A percentile compares a stretch with the other conserved stretches of the same genome.
phyloP scores from a whole-genome alignment of 2,113 vertebrate genomes.

The Anolis sagrei region DNA sequence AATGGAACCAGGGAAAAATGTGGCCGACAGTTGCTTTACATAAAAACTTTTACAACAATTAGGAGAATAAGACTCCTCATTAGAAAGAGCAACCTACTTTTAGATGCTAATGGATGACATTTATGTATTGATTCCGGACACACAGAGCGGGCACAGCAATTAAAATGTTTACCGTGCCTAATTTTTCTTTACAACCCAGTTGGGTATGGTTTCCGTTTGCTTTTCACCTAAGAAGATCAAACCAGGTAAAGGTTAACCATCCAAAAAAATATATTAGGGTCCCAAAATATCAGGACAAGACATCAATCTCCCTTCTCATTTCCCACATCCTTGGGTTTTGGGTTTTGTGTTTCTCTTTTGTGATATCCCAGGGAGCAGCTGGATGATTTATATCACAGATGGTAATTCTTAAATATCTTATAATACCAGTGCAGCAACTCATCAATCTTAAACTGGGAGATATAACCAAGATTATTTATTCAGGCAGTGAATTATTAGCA shows the following conservation, averaged over 20 bases:
- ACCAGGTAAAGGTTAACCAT: conserved; percentile 33
- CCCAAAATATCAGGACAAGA: conserved; percentile 54
- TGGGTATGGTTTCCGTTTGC: conserved; percentile 50
- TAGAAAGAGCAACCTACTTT: conserved; percentile 32
- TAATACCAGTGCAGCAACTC: conserved; percentile 58
- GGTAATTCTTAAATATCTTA: conserved; percentile 60
- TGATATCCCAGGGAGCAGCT: conserved; percentile 54
- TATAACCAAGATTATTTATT: conserved; percentile 57
- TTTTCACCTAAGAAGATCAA: conserved; percentile 46
- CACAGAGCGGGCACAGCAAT: conserved; percentile 42
- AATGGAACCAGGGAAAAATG: too few species aligned
- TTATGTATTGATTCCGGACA: conserved; percentile 43
- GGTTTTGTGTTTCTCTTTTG: conserved; percentile 45
- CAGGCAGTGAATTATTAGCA: conserved; percentile 44
- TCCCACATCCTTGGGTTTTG: conserved; percentile 21
- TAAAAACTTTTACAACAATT: conserved; percentile 13
- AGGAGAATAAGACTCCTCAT: conserved; percentile 23
- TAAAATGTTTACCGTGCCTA: conserved; percentile 54
- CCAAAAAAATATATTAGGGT: conserved; percentile 33
- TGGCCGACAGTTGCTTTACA: conserved; percentile 1
- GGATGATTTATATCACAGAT: conserved; percentile 61
- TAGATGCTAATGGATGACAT: conserved; percentile 27
- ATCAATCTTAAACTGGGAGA: conserved; percentile 55
- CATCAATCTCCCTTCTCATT: conserved; percentile 69
- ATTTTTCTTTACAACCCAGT: conserved; percentile 47